phyloP scores from a whole-genome alignment of 2,797 vertebrate genomes.

The Spea hammondii region DNA sequence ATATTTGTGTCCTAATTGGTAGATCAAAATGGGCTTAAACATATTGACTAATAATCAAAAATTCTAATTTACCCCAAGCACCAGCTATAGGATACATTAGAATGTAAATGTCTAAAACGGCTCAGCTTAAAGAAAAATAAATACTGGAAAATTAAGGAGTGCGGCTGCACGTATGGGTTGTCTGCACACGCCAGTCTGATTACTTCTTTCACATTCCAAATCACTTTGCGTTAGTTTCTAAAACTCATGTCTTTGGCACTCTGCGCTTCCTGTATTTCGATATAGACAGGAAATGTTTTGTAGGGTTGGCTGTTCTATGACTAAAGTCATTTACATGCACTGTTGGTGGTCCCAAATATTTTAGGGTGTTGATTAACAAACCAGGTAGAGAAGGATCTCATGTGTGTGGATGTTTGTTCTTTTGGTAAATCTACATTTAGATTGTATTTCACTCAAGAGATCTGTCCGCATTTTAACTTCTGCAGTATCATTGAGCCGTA shows the following conservation, averaged over 20 bases:
- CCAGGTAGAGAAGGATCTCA: conserved; percentile 10
- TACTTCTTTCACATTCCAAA: conserved; percentile 30
- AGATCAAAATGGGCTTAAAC: no score
- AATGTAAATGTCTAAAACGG: conserved; percentile 13
- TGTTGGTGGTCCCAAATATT: conserved; percentile 28
- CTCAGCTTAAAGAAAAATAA: conserved; percentile 7
- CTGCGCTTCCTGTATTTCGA: conserved; percentile 25
- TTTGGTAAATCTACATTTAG: conserved; percentile 35
- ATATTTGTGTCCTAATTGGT: no score
- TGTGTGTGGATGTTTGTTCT: conserved; percentile 14
- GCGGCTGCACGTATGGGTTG: conserved; percentile 14
- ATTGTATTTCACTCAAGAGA: conserved; percentile 8
- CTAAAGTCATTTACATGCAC: conserved; percentile 11
- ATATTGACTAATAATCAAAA: no score
- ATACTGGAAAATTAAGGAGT: conserved; percentile 5
- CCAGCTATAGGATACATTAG: conserved; percentile 1
- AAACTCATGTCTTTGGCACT: conserved; percentile 23
- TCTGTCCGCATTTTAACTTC: conserved; percentile 3
- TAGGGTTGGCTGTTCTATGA: conserved; percentile 10
- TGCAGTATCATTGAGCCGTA: neutral
- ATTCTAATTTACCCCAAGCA: neutral
- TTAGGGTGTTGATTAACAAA: conserved; percentile 14
- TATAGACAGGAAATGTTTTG: conserved; percentile 32
- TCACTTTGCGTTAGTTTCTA: conserved; percentile 29
- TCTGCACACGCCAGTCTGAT: conserved; percentile 37